phyloP scores from a whole-genome alignment of 2,797 vertebrate genomes.

The Telmatherina bonti region DNA sequence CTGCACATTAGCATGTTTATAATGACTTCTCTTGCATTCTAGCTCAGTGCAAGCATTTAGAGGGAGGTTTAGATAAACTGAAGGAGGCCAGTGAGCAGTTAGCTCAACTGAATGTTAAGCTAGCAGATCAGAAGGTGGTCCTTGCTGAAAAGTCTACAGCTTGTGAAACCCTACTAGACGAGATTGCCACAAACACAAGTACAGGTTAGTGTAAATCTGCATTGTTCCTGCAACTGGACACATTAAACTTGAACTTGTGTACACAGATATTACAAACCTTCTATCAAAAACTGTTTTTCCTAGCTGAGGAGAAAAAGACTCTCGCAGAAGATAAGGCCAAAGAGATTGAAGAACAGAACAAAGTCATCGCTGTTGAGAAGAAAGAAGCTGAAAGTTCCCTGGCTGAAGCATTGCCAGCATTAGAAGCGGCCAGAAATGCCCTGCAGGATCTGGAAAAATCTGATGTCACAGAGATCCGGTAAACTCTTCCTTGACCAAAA shows the following conservation, averaged over 20 bases:
- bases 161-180: conserved; percentile 88
- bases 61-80: conserved; percentile 93
- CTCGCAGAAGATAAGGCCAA: conserved; percentile 92
- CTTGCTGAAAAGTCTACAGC: conserved; percentile 92
- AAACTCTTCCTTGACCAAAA: conserved; percentile 9
- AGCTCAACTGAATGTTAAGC: conserved; percentile 90
- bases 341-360: conserved; percentile 95
- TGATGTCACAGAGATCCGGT: conserved; percentile 98
- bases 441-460: conserved; percentile 95
- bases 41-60: conserved; percentile 93
- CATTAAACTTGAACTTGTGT: background rate
- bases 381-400: conserved; percentile 90
- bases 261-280: conserved; percentile 3
- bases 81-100: conserved; percentile 92
- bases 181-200: conserved; percentile 89
- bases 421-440: conserved; percentile 91
- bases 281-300: conserved; percentile 3
- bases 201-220: conserved; percentile 80
- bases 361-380: conserved; percentile 92
- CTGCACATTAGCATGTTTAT: conserved; percentile 8
- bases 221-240: background rate
- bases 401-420: conserved; percentile 90
- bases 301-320: conserved; percentile 94
- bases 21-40: conserved; percentile 26
- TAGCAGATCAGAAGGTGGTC: conserved; percentile 93